Evolutionary conservation across 2,888 invertebrate genomes (phyloP), one percentile per base, ranked within the genome.

Genomic region (Bellardia pandia): DNA sequence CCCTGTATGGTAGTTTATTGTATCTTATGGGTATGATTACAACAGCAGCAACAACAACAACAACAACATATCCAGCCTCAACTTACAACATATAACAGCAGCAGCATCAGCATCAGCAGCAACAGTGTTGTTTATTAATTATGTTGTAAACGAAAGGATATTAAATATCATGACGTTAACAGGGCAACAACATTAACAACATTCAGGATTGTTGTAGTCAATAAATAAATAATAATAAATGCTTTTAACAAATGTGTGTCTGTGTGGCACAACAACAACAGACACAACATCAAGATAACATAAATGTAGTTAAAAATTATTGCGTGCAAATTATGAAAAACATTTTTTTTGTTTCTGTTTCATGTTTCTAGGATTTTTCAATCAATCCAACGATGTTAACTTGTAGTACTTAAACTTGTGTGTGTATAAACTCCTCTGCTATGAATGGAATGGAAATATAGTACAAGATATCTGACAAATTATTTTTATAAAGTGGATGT

Each of bases 81-180:
- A 62, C 76, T 23, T 62, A 14, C 14, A 62, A n/a, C 40, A 62
- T 62, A n/a, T 37, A 37, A n/a, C n/a, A 56, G 6, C 77, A 48
- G 14, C 64, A 33, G 13, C 68, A 37, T 1, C 68, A 30, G 42
- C 71, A 62, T n/a, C n/a, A 23, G 11, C 80, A 40, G 42, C 48
- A 68, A 69, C 76, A 76, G 75, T 79, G 51, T 82, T 77, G 75
- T 84, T 85, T 87, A 85, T 87, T 87, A 87, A 87, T 87, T 87
- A 87, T 87, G 87, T 87, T 87, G 85, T 87, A 85, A 87, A 85
- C 64, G 69, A 87, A 87, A 87, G 81, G 87, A 87, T 87, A 87
- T 87, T 87, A 81, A 87, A 85, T 87, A 87, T 87, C 87, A 74
- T 81, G 81, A 85, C 83, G 83, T 83, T 83, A 86, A 83, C 86